Base-by-base conservation (phyloP, 2,888 invertebrate species). In the Heliconius charithonia region DNA sequence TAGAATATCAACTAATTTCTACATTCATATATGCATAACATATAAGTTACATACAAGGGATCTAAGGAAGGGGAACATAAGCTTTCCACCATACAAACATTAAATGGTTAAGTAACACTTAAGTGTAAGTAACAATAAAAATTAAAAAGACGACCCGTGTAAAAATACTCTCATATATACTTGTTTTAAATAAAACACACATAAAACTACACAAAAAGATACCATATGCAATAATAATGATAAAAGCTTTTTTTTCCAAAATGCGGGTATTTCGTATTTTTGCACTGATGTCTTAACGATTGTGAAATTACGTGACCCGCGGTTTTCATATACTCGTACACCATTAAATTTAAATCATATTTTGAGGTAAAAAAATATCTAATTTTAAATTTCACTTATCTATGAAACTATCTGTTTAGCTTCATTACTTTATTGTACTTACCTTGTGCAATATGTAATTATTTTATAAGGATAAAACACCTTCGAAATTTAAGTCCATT, bases 31-130 rank as follows among this genome's bases (percentile, higher is more conserved):
- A 41, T 45, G 69, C 69, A 41, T 41, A 45, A 69, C 69, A 69
- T 45, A 69, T 45, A 69, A 25, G 16, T 69, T 25, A 45, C 41
- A 69, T 56, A 73, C 59, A 73, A 37, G 32, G 73, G 37, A 73
- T 56, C 62, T 73, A 73, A 59, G 62, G 62, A 56, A 62, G 25
- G 32, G 62, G 62, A 59, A 73, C 72, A 37, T 62, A 73, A 73
- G 56, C 73, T 73, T 37, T 62, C 25, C 37, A 62, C 19, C 32
- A 62, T 62, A 41, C 19, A 63, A 25, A 41, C 22, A 37, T 62
- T 62, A 65, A 16, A 65, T n/a, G 63, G 63, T 63, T 29, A 29
- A 29, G n/a, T n/a, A 29, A 29, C 29, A 29, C n/a, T n/a, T 16
- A 45, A 27, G 27, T 67, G 45, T 67, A 27, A 75, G 25, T 69